These are phyloP conservation scores for Latrodectus elegans DNA, from an alignment of 2,888 invertebrate species.

Conservation along the genomic window DNA sequence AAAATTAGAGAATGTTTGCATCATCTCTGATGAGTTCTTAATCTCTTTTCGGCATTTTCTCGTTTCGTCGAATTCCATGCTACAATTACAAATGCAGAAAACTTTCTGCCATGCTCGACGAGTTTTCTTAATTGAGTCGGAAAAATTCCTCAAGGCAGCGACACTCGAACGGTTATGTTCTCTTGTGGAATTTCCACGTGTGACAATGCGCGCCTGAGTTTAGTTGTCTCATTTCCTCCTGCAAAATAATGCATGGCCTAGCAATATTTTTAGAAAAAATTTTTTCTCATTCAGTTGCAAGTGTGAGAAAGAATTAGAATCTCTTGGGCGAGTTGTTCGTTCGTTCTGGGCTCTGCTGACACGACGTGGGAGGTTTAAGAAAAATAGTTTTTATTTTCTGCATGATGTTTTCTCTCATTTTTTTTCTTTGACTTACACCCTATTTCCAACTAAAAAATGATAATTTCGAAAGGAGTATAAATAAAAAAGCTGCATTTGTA, in stretches of 20 bases:
- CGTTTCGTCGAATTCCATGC: no score
- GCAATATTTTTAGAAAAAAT: not conserved
- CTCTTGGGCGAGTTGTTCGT: conserved; percentile 24
- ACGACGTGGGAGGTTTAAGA: conserved; percentile 11
- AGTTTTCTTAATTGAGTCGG: no score
- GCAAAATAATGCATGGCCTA: not conserved
- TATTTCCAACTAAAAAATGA: no score
- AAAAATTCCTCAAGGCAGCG: no score
- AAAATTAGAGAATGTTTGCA: no score
- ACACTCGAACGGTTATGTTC: no score
- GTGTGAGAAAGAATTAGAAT: conserved; percentile 57
- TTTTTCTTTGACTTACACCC: not conserved
- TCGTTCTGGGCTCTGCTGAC: conserved; percentile 23
- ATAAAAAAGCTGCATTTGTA: no score
- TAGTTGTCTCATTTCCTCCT: not conserved
- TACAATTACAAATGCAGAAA: no score
- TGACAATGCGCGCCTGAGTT: not conserved
- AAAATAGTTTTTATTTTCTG: not conserved
- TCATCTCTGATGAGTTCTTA: no score
- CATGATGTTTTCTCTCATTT: not conserved
- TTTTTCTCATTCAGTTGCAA: not conserved
- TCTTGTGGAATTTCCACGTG: not conserved
- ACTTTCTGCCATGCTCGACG: no score
- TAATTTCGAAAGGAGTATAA: no score
- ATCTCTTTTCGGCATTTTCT: no score